Conservation (phyloP, 2,888 invertebrate genomes). For the Diarsia brunnea region DNA sequence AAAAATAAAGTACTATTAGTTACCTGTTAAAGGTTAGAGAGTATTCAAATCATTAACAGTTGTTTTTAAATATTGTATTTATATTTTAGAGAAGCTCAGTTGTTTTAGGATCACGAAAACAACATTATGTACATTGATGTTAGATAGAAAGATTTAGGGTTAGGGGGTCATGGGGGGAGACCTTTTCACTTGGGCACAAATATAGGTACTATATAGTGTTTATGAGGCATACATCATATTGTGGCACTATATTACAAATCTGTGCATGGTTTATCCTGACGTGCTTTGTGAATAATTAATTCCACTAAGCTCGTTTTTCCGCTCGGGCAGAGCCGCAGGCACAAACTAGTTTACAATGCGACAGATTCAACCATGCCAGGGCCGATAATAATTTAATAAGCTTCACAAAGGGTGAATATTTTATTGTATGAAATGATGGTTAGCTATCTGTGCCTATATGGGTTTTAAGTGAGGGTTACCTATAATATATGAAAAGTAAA, state of each 20-base stretch:
- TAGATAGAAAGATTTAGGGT: no score
- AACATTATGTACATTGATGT: no score
- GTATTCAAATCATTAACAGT: not conserved
- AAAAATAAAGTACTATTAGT: not conserved
- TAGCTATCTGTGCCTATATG: not conserved
- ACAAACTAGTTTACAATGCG: conserved; percentile 24
- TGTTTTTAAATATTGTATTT: not conserved
- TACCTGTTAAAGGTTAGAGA: not conserved
- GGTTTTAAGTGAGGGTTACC: not conserved
- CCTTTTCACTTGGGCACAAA: no score
- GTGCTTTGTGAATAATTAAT: conserved; percentile 22
- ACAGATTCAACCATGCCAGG: conserved; percentile 1
- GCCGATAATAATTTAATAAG: conserved; percentile 17
- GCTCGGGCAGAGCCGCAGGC: not conserved
- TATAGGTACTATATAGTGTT: no score
- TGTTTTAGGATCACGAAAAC: not conserved
- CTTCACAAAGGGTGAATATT: not conserved
- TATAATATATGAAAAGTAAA: no score
- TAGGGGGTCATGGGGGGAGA: no score
- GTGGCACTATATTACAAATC: conserved; percentile 1
- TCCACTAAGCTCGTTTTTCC: conserved; percentile 20
- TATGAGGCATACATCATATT: no score
- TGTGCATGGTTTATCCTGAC: not conserved
- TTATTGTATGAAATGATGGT: not conserved
- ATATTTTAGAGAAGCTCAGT: not conserved